Evolutionary conservation across 2,797 vertebrate species (phyloP).

Genomic region (Sandelia bainsii): DNA sequence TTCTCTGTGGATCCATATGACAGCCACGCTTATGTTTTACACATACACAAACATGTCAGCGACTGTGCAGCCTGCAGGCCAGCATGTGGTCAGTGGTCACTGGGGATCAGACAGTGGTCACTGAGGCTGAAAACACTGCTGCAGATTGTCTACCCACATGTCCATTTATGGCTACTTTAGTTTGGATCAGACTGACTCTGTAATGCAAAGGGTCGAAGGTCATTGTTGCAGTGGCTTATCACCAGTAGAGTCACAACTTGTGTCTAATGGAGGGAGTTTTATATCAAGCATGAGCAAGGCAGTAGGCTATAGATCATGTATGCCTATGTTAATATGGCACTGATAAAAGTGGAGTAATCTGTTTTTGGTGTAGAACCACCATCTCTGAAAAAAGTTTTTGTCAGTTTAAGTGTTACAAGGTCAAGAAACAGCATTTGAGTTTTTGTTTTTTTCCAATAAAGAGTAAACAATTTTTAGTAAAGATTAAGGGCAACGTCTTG

Average conservation of each 20-base stretch:
- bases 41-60: conserved; percentile 2
- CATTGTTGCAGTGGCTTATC: conserved; percentile 49
- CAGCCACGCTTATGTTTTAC: conserved; percentile 35
- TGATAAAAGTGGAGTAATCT: conserved; percentile 5
- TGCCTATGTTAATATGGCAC: not conserved
- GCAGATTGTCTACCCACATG: conserved; percentile 58
- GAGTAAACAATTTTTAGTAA: not conserved
- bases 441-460: not conserved
- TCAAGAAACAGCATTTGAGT: not conserved
- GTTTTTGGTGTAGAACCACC: conserved; percentile 5
- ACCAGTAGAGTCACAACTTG: conserved; percentile 38
- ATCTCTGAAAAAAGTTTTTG: conserved; percentile 1
- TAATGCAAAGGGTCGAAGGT: conserved; percentile 45
- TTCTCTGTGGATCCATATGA: conserved; percentile 51
- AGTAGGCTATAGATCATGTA: no score
- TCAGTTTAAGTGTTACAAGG: conserved; percentile 11
- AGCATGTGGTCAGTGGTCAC: conserved; percentile 9
- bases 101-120: conserved; percentile 40
- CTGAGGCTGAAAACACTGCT: conserved; percentile 34
- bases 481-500: not conserved
- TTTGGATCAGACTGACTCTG: conserved; percentile 52
- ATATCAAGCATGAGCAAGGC: conserved; percentile 9
- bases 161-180: conserved; percentile 41
- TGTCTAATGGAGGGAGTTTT: conserved; percentile 1
- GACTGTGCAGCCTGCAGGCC: not conserved